Conservation (phyloP, 2,113 vertebrate genomes). For the Pimephales promelas region DNA sequence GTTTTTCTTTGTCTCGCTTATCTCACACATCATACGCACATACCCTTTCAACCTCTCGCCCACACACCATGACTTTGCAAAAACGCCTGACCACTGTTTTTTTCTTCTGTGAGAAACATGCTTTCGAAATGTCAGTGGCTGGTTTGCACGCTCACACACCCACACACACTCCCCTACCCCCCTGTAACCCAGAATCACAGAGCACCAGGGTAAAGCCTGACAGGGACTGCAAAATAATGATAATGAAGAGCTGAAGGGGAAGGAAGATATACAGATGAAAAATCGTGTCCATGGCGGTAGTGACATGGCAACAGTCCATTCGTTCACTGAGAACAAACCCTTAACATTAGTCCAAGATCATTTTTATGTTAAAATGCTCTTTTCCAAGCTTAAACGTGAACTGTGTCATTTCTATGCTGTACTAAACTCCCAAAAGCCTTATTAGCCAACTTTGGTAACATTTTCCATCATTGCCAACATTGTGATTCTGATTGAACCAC, state of each 20-base stretch:
- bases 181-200: conserved; percentile 7
- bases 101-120: neutral
- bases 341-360: neutral
- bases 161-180: neutral
- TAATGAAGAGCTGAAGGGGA: neutral
- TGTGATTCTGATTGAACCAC: neutral
- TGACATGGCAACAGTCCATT: neutral
- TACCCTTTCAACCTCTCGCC: neutral
- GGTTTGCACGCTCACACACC: conserved; percentile 17
- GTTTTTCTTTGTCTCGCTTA: neutral
- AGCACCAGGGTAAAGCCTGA: neutral
- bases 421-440: neutral
- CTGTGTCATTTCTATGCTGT: neutral
- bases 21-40: neutral
- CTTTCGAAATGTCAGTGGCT: conserved; percentile 4
- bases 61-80: conserved; percentile 13
- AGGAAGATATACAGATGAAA: neutral
- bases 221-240: neutral
- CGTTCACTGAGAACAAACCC: neutral
- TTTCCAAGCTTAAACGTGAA: neutral
- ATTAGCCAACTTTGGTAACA: neutral
- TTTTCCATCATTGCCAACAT: no score
- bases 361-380: neutral
- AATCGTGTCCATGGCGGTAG: neutral
- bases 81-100: neutral